These are phyloP conservation scores for Gopherus flavomarginatus DNA, from an alignment of 2,113 vertebrate species.

Conservation along the genomic window DNA sequence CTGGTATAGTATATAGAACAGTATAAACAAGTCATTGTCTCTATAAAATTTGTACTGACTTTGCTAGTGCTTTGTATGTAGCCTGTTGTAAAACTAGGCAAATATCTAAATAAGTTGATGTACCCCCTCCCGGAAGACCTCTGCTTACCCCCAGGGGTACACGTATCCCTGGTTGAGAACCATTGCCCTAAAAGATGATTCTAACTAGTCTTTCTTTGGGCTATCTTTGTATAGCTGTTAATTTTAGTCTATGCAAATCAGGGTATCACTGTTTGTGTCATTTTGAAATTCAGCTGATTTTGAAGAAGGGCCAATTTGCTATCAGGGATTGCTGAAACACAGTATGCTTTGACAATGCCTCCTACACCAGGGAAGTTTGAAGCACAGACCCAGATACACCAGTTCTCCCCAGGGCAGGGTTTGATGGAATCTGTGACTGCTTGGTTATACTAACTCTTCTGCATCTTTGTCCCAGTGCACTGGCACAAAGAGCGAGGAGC, in stretches of 20 bases:
- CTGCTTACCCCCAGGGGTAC: no score
- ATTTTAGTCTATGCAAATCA: neutral
- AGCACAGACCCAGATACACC: neutral
- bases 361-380: neutral
- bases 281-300: neutral
- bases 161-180: no score
- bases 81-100: no score
- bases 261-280: neutral
- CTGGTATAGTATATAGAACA: no score
- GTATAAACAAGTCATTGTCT: no score
- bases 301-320: neutral
- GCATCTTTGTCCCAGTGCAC: neutral
- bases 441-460: neutral
- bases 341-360: neutral
- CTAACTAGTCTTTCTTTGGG: neutral
- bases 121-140: no score
- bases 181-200: neutral
- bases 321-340: neutral
- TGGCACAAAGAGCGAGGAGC: neutral
- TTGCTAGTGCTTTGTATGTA: no score
- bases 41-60: no score
- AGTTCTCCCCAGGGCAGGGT: neutral
- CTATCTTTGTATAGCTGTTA: neutral
- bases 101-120: no score
- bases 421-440: neutral